Conservation (phyloP, 1,140 invertebrate genomes). For the Probaryconus sp. region DNA sequence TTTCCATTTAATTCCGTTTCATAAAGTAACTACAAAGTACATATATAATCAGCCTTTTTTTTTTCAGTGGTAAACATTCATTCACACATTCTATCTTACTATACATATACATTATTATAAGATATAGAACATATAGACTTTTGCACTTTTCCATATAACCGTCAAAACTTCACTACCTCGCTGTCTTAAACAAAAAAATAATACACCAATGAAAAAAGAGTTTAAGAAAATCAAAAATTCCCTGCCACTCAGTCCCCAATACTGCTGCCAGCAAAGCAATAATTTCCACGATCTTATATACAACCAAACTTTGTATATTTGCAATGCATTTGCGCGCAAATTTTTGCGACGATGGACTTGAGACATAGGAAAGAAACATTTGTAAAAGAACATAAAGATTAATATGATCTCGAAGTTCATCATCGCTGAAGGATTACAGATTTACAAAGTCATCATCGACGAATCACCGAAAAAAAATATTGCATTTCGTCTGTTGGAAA, state of each 20-base stretch:
- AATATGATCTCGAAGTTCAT: no score
- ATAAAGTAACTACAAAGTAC: conserved; percentile 43
- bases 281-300: conserved; percentile 18
- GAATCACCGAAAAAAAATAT: conserved; percentile 35
- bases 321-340: no score
- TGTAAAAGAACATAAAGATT: no score
- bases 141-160: conserved; percentile 47
- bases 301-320: conserved; percentile 31
- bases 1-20: conserved; percentile 7
- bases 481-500: conserved; percentile 22
- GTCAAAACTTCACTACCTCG: neutral
- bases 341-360: no score
- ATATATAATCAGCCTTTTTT: conserved; percentile 49
- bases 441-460: conserved; percentile 29
- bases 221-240: conserved; percentile 1
- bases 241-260: no score
- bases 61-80: no score
- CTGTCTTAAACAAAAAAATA: conserved; percentile 27
- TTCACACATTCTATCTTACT: no score
- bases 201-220: conserved; percentile 28
- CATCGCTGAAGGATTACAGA: conserved; percentile 10
- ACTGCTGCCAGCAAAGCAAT: conserved; percentile 18
- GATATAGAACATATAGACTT: conserved; percentile 34
- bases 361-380: no score
- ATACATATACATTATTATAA: conserved; percentile 33